Percentiles rank a stretch among this genome's conserved stretches.
These are phyloP conservation scores for Crossaster papposus DNA, from an alignment of 53 echinoderm and acorn worm species.

Conservation along the genomic window DNA sequence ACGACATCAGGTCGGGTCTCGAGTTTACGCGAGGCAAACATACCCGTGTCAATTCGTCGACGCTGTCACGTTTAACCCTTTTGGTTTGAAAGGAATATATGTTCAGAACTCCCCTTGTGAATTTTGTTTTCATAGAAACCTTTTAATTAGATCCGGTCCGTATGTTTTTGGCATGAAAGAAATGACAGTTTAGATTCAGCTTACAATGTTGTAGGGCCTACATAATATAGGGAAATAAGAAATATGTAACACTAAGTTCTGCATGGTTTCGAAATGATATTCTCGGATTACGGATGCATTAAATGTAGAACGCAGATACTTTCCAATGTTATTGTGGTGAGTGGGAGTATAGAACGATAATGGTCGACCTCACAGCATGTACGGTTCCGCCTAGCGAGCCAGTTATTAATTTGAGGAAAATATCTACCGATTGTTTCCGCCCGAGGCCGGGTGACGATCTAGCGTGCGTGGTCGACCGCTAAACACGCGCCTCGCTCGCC, in stretches of 20 bases:
- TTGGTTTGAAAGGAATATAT: not conserved
- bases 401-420: conserved; percentile 48
- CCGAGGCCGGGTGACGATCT: not conserved
- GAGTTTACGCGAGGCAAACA: not conserved
- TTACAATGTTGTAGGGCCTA: not conserved
- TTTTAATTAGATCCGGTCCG: not conserved
- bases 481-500: not conserved
- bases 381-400: conserved; percentile 1
- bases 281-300: not conserved
- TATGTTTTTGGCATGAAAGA: not conserved
- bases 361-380: not conserved
- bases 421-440: conserved; percentile 42
- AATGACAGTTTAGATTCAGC: not conserved
- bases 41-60: not conserved
- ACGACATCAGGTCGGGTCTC: not conserved
- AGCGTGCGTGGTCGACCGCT: not conserved
- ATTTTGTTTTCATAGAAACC: not conserved
- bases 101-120: not conserved
- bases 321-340: not conserved
- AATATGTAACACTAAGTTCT: not conserved
- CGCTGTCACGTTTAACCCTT: not conserved
- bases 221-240: not conserved
- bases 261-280: not conserved
- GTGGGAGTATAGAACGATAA: not conserved
- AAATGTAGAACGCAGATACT: not conserved